These are phyloP conservation scores for Clarias macrocephalus DNA, from an alignment of 2,113 vertebrate species.

Conservation along the genomic window DNA sequence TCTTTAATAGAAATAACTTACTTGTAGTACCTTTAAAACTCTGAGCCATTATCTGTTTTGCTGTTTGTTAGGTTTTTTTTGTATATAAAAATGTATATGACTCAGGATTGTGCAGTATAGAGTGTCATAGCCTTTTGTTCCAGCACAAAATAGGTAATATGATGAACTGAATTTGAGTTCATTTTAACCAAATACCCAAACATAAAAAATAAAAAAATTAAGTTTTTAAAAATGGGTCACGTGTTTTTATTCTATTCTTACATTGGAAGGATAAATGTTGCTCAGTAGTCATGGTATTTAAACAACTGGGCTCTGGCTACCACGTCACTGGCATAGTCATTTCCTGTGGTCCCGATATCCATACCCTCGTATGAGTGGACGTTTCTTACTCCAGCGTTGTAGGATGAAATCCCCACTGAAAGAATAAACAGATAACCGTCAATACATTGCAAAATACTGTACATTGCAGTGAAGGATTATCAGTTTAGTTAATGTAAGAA, in stretches of 20 bases:
- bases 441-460: too few species aligned
- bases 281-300: conserved; percentile 68
- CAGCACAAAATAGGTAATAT: too few species aligned
- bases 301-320: conserved; percentile 66
- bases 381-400: conserved; percentile 58
- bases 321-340: conserved; percentile 71
- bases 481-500: background rate
- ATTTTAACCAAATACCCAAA: background rate
- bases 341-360: conserved; percentile 60
- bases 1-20: too few species aligned
- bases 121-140: too few species aligned
- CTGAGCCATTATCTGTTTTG: too few species aligned
- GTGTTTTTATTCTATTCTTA: too few species aligned
- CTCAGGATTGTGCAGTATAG: too few species aligned
- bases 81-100: background rate
- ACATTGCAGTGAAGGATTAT: background rate
- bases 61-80: too few species aligned
- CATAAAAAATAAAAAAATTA: too few species aligned
- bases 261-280: background rate
- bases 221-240: too few species aligned
- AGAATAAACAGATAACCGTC: background rate
- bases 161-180: too few species aligned
- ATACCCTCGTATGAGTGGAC: conserved; percentile 46
- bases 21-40: too few species aligned
- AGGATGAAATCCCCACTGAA: conserved; percentile 69